Evolutionary conservation across 2,113 vertebrate species (phyloP).

Genomic region (Panthera leo): DNA sequence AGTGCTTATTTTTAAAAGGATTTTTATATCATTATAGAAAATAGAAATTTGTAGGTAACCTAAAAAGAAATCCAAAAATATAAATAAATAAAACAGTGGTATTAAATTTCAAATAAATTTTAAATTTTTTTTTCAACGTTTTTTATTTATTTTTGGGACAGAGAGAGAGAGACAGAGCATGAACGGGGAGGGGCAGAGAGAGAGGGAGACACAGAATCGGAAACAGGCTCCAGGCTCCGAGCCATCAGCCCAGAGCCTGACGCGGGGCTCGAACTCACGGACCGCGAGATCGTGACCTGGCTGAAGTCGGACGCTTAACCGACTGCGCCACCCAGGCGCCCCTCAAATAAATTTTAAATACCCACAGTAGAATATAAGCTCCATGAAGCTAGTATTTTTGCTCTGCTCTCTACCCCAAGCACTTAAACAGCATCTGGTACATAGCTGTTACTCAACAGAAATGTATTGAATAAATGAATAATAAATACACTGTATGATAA

Average conservation of each 20-base stretch:
- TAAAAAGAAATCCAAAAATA: neutral
- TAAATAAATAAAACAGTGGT: neutral
- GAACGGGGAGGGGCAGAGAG: too few relatives aligned
- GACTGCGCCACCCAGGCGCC: too few relatives aligned
- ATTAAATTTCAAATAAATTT: constrained; percentile 12
- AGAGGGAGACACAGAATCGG: too few relatives aligned
- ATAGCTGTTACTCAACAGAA: neutral
- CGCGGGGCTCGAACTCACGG: too few relatives aligned
- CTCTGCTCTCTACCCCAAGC: neutral
- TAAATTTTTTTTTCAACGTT: neutral
- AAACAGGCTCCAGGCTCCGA: too few relatives aligned
- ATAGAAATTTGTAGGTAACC: neutral
- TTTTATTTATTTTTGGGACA: too few relatives aligned
- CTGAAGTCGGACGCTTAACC: too few relatives aligned
- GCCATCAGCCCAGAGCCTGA: too few relatives aligned
- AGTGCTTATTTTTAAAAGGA: neutral
- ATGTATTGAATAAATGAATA: neutral
- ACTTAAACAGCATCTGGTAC: neutral
- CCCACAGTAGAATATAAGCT: neutral
- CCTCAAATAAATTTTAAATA: neutral
- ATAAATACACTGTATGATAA: neutral
- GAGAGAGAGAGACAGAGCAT: too few relatives aligned
- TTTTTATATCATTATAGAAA: neutral
- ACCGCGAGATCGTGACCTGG: too few relatives aligned
- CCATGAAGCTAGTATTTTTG: neutral